These are phyloP conservation scores for Chaetura pelagica DNA, from an alignment of 2,113 vertebrate species.

Conservation along the genomic window DNA sequence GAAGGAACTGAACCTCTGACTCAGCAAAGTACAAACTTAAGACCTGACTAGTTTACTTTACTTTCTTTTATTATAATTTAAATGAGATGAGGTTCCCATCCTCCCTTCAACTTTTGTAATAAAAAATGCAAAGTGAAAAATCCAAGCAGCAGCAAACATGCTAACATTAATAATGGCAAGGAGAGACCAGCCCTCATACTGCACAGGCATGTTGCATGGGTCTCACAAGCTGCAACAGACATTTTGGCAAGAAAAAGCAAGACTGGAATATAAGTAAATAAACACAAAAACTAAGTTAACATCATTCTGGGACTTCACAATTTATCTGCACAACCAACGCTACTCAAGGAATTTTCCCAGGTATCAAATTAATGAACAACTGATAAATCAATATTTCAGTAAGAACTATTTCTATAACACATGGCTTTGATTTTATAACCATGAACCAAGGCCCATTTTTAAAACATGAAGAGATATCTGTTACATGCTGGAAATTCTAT, in stretches of 20 bases:
- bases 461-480: neutral
- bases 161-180: rapidly evolving
- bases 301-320: neutral
- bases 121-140: neutral
- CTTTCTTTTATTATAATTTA: neutral
- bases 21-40: neutral
- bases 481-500: neutral
- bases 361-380: neutral
- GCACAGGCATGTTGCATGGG: rapidly evolving
- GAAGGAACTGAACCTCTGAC: neutral
- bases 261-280: neutral
- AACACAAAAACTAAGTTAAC: neutral
- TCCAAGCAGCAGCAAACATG: neutral
- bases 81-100: neutral
- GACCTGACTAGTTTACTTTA: neutral
- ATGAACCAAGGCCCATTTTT: neutral
- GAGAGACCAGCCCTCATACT: neutral
- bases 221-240: neutral
- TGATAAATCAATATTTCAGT: neutral
- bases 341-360: neutral
- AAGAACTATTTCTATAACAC: neutral
- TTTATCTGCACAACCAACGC: neutral
- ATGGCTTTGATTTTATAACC: neutral
- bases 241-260: neutral
- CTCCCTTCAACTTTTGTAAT: neutral